Conservation (phyloP, 2,888 invertebrate species). For the Yponomeuta sedellus region DNA sequence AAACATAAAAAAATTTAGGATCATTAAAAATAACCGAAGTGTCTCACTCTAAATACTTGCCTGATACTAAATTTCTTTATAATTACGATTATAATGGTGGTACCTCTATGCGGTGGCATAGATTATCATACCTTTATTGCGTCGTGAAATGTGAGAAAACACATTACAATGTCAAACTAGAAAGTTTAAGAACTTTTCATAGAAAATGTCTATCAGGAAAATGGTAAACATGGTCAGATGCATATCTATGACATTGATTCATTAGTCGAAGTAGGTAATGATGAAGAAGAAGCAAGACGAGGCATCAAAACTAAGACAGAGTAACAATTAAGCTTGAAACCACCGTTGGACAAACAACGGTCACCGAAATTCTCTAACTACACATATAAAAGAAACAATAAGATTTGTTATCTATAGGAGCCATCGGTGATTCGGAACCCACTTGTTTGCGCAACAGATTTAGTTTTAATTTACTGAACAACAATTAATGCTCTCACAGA, state of each 20-base stretch:
- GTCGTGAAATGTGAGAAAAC: slow-evolving; percentile 33
- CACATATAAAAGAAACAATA: slow-evolving; percentile 32
- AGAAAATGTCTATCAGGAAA: slow-evolving; percentile 13
- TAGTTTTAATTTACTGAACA: slow-evolving; percentile 27
- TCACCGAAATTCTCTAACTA: slow-evolving; percentile 26
- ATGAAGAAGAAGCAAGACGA: background rate
- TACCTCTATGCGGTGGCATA: slow-evolving; percentile 14
- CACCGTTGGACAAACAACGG: slow-evolving; percentile 12
- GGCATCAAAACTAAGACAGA: slow-evolving; percentile 1
- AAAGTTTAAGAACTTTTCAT: slow-evolving; percentile 16
- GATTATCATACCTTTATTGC: slow-evolving; percentile 16
- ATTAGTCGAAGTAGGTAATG: slow-evolving; percentile 7
- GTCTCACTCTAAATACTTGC: slow-evolving; percentile 25
- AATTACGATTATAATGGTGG: slow-evolving; percentile 30
- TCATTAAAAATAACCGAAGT: slow-evolving; percentile 32
- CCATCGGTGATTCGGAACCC: slow-evolving; percentile 30
- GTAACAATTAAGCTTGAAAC: slow-evolving; percentile 12
- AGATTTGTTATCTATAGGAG: slow-evolving; percentile 38
- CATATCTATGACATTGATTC: slow-evolving; percentile 17
- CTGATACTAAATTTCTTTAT: slow-evolving; percentile 30
- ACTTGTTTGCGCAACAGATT: slow-evolving; percentile 25
- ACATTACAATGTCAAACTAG: slow-evolving; percentile 13
- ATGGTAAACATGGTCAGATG: slow-evolving; percentile 10
- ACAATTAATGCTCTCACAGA: slow-evolving; percentile 30
- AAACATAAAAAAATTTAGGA: slow-evolving; percentile 31